phyloP scores from a whole-genome alignment of 2,888 invertebrate genomes.

The Prosapia bicincta region DNA sequence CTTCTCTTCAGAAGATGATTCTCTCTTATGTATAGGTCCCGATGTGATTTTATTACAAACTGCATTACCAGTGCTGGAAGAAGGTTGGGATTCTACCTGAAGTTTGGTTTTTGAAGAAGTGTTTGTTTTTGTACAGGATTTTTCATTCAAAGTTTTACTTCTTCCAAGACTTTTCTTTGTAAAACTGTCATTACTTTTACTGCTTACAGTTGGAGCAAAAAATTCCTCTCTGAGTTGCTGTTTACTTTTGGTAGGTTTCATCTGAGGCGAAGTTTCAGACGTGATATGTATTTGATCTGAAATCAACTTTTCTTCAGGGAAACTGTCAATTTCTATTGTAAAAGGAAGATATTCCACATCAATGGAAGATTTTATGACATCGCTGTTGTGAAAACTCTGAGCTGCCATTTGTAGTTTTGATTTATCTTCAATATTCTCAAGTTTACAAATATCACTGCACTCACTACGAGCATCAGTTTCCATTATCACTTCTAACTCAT shows the following conservation, averaged over 20 bases:
- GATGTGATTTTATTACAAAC: too few species aligned
- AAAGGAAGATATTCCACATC: background rate
- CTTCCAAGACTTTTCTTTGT: background rate
- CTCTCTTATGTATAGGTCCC: background rate
- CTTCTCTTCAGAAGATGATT: background rate
- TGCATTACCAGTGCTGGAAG: background rate
- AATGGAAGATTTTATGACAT: background rate
- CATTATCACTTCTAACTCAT: constrained; percentile 22
- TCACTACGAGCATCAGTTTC: constrained; percentile 26
- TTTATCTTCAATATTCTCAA: background rate
- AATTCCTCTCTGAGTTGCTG: background rate
- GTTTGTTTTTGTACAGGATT: background rate
- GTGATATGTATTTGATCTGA: background rate
- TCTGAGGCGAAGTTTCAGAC: background rate
- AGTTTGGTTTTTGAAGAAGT: background rate
- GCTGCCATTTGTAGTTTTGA: background rate
- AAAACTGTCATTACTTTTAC: background rate
- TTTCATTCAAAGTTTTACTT: background rate
- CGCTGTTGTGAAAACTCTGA: background rate
- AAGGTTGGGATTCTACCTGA: background rate
- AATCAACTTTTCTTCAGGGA: background rate
- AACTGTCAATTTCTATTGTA: background rate
- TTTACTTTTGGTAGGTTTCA: background rate
- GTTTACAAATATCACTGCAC: constrained; percentile 9
- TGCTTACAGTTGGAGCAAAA: background rate